Base-by-base conservation (phyloP, 2,113 vertebrate genomes). In the Corythornis vintsioides region DNA sequence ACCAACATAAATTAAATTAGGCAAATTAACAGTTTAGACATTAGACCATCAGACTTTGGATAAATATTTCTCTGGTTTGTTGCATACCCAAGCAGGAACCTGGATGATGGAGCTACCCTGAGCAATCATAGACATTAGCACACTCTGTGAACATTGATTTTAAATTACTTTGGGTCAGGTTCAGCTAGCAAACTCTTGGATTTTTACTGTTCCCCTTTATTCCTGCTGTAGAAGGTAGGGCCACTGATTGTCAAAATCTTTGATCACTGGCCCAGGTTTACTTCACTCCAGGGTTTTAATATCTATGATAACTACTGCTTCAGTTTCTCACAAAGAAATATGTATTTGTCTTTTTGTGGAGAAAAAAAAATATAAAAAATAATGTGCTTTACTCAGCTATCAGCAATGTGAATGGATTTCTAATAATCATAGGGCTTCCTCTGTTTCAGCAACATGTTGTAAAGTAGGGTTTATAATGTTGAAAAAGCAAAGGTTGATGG, bases 391-490 rank as follows among this genome's bases (percentile, higher is more conserved):
- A 75, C 83, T 45, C 59, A 63, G 48, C 15, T 48, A 64, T 45
- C 78, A 88, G 28, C 76, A 90, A 33, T 57, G 64, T 35, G 24
- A 63, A 43, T 48, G 38, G 66, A 83, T 80, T 92, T 83, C 69
- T 90, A 70, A 80, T 22, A 79, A 77, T 61, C 81, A 85, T 72
- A 94, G 52, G 31, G 17, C 35, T 91, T 83, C 83, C 78, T 82
- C 45, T 61, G 28, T 28, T 78, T 82, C 76, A 94, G 78, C 69
- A 86, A 55, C 48, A 18, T 75, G 89, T 45, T 81, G 90, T 53
- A 73, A 89, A 91, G 50, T 31, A 24, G 65, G 71, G 85, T 87
- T 88, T 61, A 31, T 88, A 67, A 74, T 42, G n/a, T 77, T 76
- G 77, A 85, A 94, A 76, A 43, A 60, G 59, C 6, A 1, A 25